A percentile compares a stretch with the other conserved stretches of the same genome.
Conservation (phyloP, 1,140 invertebrate genomes). For the Euschistus heros region DNA sequence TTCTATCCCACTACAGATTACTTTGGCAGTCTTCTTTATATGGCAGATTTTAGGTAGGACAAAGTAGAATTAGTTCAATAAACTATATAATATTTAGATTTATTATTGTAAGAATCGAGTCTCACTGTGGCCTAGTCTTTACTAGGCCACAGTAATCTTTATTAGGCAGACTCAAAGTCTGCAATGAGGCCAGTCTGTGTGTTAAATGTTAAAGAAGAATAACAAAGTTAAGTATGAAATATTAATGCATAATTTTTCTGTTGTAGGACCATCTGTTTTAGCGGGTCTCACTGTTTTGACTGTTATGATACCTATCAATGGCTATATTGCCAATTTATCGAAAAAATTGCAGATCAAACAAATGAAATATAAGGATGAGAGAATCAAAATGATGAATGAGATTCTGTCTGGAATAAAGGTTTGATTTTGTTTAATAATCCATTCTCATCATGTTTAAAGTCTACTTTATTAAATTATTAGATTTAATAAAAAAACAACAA, state of each 20-base stretch:
- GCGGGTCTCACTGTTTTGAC: conserved; percentile 88
- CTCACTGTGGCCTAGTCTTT: too few species aligned
- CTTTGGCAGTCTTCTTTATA: conserved; percentile 42
- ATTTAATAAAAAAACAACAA: too few species aligned
- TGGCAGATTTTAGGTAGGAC: conserved; percentile 36
- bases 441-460: neutral
- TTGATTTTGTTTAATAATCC: conserved; percentile 18
- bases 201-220: too few species aligned
- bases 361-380: conserved; percentile 84
- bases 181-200: too few species aligned
- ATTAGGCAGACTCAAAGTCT: too few species aligned
- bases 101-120: too few species aligned
- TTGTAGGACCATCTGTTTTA: conserved; percentile 65
- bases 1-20: conserved; percentile 49
- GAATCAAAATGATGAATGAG: conserved; percentile 92
- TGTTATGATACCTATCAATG: conserved; percentile 81
- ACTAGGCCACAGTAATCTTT: too few species aligned
- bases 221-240: too few species aligned
- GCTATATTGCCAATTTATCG: conserved; percentile 71
- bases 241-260: neutral
- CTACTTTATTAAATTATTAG: neutral
- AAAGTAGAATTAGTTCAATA: too few species aligned
- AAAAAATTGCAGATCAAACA: conserved; percentile 73
- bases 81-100: too few species aligned
- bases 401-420: conserved; percentile 90